A percentile compares a stretch with the other conserved stretches of the same genome.
Conservation (phyloP, 1,140 invertebrate species). For the Philaenus spumarius region DNA sequence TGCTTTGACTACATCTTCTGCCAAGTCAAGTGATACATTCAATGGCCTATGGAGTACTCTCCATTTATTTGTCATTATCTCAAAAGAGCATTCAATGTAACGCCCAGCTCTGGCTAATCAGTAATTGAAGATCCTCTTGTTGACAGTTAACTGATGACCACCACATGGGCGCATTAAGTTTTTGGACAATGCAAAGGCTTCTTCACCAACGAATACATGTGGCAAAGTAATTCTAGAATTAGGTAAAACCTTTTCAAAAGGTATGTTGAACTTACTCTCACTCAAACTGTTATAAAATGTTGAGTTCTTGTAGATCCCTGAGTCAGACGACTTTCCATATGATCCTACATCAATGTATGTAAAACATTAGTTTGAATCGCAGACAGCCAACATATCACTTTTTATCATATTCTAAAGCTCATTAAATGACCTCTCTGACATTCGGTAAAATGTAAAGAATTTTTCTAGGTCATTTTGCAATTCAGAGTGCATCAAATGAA, state of each 20-base stretch:
- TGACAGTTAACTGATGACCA: slow-evolving; percentile 10
- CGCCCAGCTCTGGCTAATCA: slow-evolving; percentile 26
- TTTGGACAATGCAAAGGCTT: slow-evolving; percentile 37
- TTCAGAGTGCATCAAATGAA: no score
- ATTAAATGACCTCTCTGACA: no score
- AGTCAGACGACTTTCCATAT: slow-evolving; percentile 38
- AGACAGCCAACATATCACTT: slow-evolving; percentile 40
- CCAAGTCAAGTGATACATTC: slow-evolving; percentile 31
- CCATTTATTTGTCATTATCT: slow-evolving; percentile 38
- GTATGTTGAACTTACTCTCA: slow-evolving; percentile 28
- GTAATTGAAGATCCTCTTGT: slow-evolving; percentile 37
- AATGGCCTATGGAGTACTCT: slow-evolving; percentile 36
- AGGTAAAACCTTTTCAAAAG: slow-evolving; percentile 25
- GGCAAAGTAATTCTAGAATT: slow-evolving; percentile 29
- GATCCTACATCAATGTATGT: slow-evolving; percentile 37
- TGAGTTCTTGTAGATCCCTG: slow-evolving; percentile 34
- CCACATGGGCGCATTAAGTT: slow-evolving; percentile 38
- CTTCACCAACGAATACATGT: slow-evolving; percentile 38
- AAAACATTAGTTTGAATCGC: slow-evolving; percentile 40
- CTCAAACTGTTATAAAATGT: slow-evolving; percentile 27
- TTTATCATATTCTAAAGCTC: no score
- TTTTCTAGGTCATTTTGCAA: no score
- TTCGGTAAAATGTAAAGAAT: no score
- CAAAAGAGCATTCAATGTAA: slow-evolving; percentile 39
- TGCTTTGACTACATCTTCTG: slow-evolving; percentile 32